A percentile compares a stretch with the other conserved stretches of the same genome.
Evolutionary conservation across 2,888 invertebrate genomes (phyloP).

Genomic region (Epinotia nisella): DNA sequence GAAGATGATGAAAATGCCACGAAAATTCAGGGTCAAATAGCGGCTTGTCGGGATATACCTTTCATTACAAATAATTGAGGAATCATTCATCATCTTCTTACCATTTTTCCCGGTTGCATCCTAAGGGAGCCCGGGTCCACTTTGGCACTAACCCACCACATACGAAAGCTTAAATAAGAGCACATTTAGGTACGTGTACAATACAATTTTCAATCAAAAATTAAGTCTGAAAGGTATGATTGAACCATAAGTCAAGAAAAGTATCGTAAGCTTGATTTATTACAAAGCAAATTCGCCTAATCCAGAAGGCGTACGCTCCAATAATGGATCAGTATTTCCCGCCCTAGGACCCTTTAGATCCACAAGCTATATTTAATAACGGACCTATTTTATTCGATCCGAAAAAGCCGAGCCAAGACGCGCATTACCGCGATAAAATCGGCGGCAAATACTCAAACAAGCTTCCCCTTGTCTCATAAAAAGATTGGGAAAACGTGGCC

Average conservation of each 20-base stretch:
- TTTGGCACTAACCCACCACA: no score
- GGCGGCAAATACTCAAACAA: conserved; percentile 42
- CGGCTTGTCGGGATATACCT: no score
- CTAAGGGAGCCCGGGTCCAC: no score
- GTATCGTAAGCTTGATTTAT: conserved; percentile 1
- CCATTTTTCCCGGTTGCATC: no score
- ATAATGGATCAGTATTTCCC: conserved; percentile 23
- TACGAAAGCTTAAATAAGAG: no score
- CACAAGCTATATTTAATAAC: conserved; percentile 21
- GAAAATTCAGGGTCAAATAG: no score
- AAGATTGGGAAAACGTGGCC: conserved; percentile 20
- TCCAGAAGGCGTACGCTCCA: neutral
- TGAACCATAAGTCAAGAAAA: neutral
- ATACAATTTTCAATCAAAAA: no score
- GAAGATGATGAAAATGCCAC: no score
- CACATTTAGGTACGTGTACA: no score
- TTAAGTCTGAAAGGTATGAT: no score
- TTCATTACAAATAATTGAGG: no score
- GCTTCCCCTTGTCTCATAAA: conserved; percentile 40
- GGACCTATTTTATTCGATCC: conserved; percentile 6
- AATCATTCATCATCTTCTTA: no score
- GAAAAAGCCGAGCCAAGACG: conserved; percentile 19
- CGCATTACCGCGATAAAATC: conserved; percentile 41
- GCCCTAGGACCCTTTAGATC: neutral
- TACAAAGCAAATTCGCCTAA: neutral